phyloP scores from a whole-genome alignment of 2,113 vertebrate species.

The Synodontis membranacea region DNA sequence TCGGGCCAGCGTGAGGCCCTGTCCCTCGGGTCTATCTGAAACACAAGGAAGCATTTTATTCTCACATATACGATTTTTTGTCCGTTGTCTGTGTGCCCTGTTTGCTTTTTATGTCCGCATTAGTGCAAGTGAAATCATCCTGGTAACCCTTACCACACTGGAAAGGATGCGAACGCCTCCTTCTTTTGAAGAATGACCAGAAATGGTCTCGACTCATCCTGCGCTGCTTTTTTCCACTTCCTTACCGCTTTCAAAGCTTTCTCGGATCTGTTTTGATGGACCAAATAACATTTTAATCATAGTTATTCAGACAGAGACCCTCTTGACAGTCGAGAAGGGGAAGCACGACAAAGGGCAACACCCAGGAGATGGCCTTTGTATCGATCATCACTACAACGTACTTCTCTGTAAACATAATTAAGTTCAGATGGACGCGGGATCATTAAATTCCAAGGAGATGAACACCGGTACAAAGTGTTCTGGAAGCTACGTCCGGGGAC shows the following conservation, averaged over 20 bases:
- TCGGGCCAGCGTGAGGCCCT: constrained; percentile 22
- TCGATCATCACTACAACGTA: background rate
- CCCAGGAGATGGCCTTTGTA: constrained; percentile 16
- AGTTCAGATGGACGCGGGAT: constrained; percentile 12
- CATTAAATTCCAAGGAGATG: constrained; percentile 9
- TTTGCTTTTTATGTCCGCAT: constrained; percentile 51
- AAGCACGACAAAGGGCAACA: constrained; percentile 25
- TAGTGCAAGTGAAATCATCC: constrained; percentile 55
- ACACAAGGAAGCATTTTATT: constrained; percentile 65
- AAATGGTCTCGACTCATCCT: background rate
- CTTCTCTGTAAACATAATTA: constrained; percentile 28
- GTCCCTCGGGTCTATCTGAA: constrained; percentile 56
- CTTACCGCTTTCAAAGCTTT: background rate
- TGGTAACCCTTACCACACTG: constrained; percentile 46
- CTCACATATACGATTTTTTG: constrained; percentile 46
- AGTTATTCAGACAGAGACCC: background rate
- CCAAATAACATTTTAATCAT: constrained; percentile 34
- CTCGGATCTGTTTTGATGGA: background rate
- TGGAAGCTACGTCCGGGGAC: background rate
- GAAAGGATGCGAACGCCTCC: background rate
- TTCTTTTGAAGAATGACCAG: constrained; percentile 45
- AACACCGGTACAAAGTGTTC: background rate
- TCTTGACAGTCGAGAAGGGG: constrained; percentile 2
- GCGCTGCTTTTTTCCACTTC: background rate
- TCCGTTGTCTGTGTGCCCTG: background rate